A percentile compares a stretch with the other conserved stretches of the same genome.
phyloP scores from a whole-genome alignment of 2,888 invertebrate genomes.

The Orthosia gothica region DNA sequence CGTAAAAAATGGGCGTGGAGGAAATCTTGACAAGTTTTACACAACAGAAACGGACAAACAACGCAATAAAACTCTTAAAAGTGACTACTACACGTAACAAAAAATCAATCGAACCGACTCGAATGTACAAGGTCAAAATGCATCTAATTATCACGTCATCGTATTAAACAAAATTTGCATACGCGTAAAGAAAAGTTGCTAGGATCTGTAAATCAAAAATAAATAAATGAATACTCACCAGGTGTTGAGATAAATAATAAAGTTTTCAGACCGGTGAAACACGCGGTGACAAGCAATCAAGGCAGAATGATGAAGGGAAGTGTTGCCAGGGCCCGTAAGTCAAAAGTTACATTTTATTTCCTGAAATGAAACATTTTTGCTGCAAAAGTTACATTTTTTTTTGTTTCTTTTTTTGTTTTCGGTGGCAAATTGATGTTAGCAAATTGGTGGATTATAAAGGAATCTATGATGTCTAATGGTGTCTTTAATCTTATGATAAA shows the following conservation, averaged over 20 bases:
- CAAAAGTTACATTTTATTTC: too few species aligned
- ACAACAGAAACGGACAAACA: conserved; percentile 32
- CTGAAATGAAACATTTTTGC: too few species aligned
- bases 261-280: conserved; percentile 77
- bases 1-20: conserved; percentile 1
- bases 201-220: conserved; percentile 15
- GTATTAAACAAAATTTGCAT: background rate
- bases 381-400: too few species aligned
- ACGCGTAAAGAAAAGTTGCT: conserved; percentile 38
- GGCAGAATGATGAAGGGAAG: conserved; percentile 55
- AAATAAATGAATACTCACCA: conserved; percentile 73
- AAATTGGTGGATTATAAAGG: too few species aligned
- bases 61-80: conserved; percentile 53
- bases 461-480: too few species aligned
- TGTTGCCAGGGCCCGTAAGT: too few species aligned
- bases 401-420: too few species aligned
- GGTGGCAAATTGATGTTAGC: too few species aligned
- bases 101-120: conserved; percentile 69
- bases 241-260: conserved; percentile 67
- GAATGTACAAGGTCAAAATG: conserved; percentile 64
- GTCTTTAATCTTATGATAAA: too few species aligned
- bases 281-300: conserved; percentile 78
- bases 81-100: conserved; percentile 58
- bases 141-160: conserved; percentile 6
- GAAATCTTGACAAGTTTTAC: conserved; percentile 9